A percentile compares a stretch with the other conserved stretches of the same genome.
Conservation (phyloP, 2,797 vertebrate species). For the Neopelma chrysocephalum region DNA sequence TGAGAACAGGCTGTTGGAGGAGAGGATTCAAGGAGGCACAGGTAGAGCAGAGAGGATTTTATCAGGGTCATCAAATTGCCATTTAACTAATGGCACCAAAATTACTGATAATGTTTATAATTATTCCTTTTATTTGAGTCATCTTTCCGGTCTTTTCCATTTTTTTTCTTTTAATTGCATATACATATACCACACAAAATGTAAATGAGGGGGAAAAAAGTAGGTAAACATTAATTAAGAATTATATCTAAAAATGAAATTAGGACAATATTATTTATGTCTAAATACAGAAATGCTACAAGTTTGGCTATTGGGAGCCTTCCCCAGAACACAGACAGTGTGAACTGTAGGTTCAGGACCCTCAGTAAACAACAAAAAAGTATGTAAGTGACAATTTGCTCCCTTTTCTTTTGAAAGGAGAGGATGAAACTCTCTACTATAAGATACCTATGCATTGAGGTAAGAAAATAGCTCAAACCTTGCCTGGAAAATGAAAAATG, state of each 20-base stretch:
- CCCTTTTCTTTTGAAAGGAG: not conserved
- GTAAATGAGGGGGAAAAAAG: not conserved
- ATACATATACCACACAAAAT: not conserved
- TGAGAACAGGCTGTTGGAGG: not conserved
- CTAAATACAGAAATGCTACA: not conserved
- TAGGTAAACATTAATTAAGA: not conserved
- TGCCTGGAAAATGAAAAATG: not conserved
- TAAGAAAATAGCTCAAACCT: not conserved
- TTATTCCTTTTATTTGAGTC: not conserved
- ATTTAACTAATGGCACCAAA: not conserved
- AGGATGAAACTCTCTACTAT: not conserved
- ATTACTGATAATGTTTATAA: not conserved
- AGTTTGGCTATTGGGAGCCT: not conserved
- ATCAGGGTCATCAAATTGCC: not conserved
- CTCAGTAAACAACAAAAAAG: not conserved
- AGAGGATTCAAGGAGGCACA: not conserved
- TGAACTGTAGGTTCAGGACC: not conserved
- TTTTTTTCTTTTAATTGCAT: not conserved
- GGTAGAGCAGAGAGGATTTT: not conserved
- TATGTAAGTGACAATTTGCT: not conserved
- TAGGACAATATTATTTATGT: not conserved
- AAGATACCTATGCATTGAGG: not conserved
- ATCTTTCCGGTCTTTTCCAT: not conserved
- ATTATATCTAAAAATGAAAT: not conserved
- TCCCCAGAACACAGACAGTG: not conserved